Percentiles rank a stretch among this genome's conserved stretches.
Conservation (phyloP, 1,140 invertebrate genomes). For the Diabrotica undecimpunctata region DNA sequence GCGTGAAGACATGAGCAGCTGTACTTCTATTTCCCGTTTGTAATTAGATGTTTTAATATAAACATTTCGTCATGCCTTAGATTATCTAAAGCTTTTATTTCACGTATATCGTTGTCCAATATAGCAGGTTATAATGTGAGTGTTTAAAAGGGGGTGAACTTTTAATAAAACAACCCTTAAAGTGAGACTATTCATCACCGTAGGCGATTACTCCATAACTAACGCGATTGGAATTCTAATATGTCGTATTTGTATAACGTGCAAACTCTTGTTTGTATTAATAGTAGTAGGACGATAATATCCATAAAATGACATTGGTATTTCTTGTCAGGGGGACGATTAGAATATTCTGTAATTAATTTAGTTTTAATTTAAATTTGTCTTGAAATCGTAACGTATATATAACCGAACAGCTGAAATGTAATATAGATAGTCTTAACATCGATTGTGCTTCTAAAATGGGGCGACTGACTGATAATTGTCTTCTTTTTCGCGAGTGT, state of each 20-base stretch:
- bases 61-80: slow-evolving; percentile 2
- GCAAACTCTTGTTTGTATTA: not conserved
- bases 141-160: not conserved
- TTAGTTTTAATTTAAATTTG: not conserved
- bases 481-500: too few species aligned
- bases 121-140: not conserved
- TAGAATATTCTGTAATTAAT: not conserved
- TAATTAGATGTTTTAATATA: slow-evolving; percentile 3
- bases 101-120: not conserved
- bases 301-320: slow-evolving; percentile 2
- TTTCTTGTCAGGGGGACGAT: not conserved
- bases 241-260: slow-evolving; percentile 1
- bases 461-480: too few species aligned
- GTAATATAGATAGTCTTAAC: too few species aligned
- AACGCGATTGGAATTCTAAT: not conserved
- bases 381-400: too few species aligned
- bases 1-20: not conserved
- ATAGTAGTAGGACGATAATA: not conserved
- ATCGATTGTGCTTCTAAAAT: too few species aligned
- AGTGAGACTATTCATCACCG: not conserved
- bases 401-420: too few species aligned
- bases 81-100: slow-evolving; percentile 3
- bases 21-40: not conserved
- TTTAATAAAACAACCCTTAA: slow-evolving; percentile 1
- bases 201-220: not conserved